Base-by-base conservation (phyloP, 2,797 vertebrate species). In the Pogoniulus pusillus region DNA sequence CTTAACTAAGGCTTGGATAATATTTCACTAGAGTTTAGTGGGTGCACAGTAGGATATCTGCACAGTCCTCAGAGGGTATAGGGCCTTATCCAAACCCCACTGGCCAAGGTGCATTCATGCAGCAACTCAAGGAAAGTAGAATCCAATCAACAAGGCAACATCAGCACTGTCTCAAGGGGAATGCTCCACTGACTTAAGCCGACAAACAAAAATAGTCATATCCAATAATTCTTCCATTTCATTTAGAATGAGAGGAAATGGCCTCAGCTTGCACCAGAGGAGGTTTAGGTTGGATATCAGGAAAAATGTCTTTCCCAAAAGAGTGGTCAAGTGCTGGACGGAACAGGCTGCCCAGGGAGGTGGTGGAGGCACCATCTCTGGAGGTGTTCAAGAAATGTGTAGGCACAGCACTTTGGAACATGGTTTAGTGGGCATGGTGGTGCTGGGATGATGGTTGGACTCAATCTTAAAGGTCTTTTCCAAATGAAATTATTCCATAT, bases 101-200 rank as follows among this genome's bases (percentile, higher is more conserved):
- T 27, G 32, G 39, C n/a, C 26, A 55, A 64, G 24, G 8, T 29
- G 16, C 7, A 6, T 34, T 41, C 16, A 18, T 3, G 9, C 49
- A 64, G 60, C 1, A 1, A 16, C 37, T 27, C 3, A 0, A 58
- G 27, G 41, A 24, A 53, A 23, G 16, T 6, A 71, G 60, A 87
- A 58, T 23, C n/a, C 43, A 53, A 8, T 0, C 1, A 19, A 20
- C 18, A 68, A 60, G 51, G n/a, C 70, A 10, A 77, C 27, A 37
- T 7, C 51, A 26, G 23, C 20, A 13, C 34, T 4, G 16, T 16
- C n/a, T 1, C 0, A 3, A 43, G 27, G 19, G 16, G 7, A 69
- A 35, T 51, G 49, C 12, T 73, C 62, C 45, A 14, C 20, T 27
- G 51, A 14, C 23, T 53, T 51, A 57, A 2, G 9, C 19, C 34